Percentiles rank a stretch among this genome's conserved stretches.
These are phyloP conservation scores for Drosophila miranda DNA, from an alignment of 1,140 invertebrate species.

Conservation along the genomic window DNA sequence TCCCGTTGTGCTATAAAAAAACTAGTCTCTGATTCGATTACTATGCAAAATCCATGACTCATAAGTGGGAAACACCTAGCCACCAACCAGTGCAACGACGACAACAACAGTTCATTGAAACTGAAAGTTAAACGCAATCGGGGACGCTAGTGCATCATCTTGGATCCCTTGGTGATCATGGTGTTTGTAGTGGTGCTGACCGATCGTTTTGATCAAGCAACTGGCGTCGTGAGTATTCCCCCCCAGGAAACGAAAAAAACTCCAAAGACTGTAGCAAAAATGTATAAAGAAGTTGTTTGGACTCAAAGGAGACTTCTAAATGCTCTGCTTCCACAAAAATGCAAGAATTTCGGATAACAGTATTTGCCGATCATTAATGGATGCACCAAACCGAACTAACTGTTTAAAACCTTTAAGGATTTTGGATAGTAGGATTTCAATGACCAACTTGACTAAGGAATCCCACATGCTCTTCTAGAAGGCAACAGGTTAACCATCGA, in stretches of 20 bases:
- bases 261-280: constrained; percentile 22
- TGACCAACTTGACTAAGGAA: background rate
- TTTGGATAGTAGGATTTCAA: too few relatives aligned
- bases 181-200: constrained; percentile 29
- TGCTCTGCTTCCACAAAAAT: too few relatives aligned
- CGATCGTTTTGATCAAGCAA: constrained; percentile 47
- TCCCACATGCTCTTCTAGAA: constrained; percentile 7
- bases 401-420: background rate
- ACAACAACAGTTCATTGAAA: constrained; percentile 62
- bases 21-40: constrained; percentile 33
- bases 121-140: constrained; percentile 65
- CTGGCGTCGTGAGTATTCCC: constrained; percentile 16
- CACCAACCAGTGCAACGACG: too few relatives aligned
- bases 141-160: constrained; percentile 51
- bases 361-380: too few relatives aligned
- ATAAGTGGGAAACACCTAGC: constrained; percentile 63
- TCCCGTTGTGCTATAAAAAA: constrained; percentile 21
- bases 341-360: too few relatives aligned
- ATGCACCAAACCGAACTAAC: too few relatives aligned
- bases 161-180: constrained; percentile 5
- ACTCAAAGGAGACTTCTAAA: too few relatives aligned
- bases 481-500: constrained; percentile 69
- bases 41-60: constrained; percentile 65
- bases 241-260: constrained; percentile 8
- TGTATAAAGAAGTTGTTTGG: too few relatives aligned